Evolutionary conservation across 2,113 vertebrate genomes (phyloP).

Genomic region (Heteronetta atricapilla): DNA sequence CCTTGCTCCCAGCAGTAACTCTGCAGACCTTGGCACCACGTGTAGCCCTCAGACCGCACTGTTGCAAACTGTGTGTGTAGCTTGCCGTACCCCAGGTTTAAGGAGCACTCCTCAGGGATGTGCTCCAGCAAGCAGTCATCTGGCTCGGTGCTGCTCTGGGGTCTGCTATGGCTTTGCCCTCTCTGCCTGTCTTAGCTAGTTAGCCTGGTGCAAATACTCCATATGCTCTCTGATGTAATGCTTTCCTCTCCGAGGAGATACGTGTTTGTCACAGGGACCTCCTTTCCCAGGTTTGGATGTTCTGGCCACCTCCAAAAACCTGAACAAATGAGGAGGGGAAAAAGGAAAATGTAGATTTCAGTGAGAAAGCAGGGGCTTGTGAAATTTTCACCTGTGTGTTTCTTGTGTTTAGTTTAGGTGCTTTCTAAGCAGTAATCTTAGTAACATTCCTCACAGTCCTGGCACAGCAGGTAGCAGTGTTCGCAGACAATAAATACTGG

Average conservation of each 20-base stretch:
- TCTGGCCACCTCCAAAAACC: neutral
- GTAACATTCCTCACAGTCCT: neutral
- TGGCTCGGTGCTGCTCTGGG: neutral
- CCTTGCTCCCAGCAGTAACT: neutral
- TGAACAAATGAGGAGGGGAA: neutral
- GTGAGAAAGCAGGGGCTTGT: neutral
- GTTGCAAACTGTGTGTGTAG: neutral
- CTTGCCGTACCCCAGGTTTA: neutral
- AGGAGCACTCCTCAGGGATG: neutral
- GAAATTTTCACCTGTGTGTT: neutral
- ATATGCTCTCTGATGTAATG: accelerated
- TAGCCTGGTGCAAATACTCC: neutral
- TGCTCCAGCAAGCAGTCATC: neutral
- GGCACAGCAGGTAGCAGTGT: neutral
- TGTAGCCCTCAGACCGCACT: neutral
- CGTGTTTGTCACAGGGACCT: neutral
- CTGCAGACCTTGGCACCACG: neutral
- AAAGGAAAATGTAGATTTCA: neutral
- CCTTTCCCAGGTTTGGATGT: neutral
- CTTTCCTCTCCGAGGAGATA: neutral
- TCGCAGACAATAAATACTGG: neutral
- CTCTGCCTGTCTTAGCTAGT: neutral
- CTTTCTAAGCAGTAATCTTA: neutral
- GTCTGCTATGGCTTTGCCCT: neutral
- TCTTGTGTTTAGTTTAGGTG: neutral